Conservation (phyloP, 2,888 invertebrate genomes). For the Rhimphoctona megacephalus region DNA sequence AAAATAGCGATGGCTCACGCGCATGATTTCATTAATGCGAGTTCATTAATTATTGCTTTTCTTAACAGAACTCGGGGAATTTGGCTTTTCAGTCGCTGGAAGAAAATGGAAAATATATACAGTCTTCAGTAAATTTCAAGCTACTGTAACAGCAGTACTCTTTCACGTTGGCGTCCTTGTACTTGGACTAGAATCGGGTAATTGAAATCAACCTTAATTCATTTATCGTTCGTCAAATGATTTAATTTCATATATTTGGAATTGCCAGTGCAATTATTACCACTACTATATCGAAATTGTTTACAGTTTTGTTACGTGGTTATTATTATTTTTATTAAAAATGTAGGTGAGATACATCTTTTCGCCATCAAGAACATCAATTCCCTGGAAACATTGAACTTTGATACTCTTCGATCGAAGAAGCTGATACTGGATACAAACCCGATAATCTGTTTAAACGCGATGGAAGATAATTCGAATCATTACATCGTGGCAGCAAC, state of each 20-base stretch:
- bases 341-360: slow-evolving; percentile 74
- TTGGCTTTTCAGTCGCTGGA: slow-evolving; percentile 75
- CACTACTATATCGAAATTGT: not conserved
- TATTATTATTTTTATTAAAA: not conserved
- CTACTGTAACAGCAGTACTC: slow-evolving; percentile 74
- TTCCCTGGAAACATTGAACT: slow-evolving; percentile 72
- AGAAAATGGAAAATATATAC: slow-evolving; percentile 75
- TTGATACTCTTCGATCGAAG: slow-evolving; percentile 68
- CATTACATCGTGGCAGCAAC: slow-evolving; percentile 75
- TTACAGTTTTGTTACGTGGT: not conserved
- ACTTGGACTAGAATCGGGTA: slow-evolving; percentile 78
- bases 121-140: slow-evolving; percentile 71
- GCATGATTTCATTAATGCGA: not conserved
- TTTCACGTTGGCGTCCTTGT: slow-evolving; percentile 74
- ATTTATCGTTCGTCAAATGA: too few species aligned
- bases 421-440: slow-evolving; percentile 70
- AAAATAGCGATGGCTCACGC: too few species aligned
- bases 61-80: slow-evolving; percentile 73
- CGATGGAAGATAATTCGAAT: slow-evolving; percentile 71
- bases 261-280: not conserved
- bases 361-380: slow-evolving; percentile 70
- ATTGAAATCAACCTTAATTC: not conserved
- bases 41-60: slow-evolving; percentile 28
- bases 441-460: slow-evolving; percentile 75
- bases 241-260: not conserved